Evolutionary conservation across 2,113 vertebrate species (phyloP), one percentile per base, ranked within the genome.

Genomic region (Epinephelus fuscoguttatus): DNA sequence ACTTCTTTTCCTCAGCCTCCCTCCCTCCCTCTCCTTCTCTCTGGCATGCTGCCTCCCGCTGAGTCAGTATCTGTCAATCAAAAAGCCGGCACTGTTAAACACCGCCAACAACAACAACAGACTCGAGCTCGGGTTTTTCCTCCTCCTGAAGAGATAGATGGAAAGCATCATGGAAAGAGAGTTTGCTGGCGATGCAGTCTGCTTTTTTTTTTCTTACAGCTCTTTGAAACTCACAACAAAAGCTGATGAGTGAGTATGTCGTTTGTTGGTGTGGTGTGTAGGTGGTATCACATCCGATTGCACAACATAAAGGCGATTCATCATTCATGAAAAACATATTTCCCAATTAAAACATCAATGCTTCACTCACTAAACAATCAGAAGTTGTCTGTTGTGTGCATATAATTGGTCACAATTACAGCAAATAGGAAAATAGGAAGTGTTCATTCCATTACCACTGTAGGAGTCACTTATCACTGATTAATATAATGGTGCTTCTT

Each of bases 21-120:
- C 63, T 52, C 30, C 3, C 52, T 75, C 9, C 42, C 40, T 23
- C 42, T 70, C 56, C 55, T 70, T 25, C 61, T 89, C 76, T 70
- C 61, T 85, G 90, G 75, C 82, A 75, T 50, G 3, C 18, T 60
- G 61, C 73, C 72, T 89, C 70, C 70, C 6, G 55, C 78, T 79
- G 86, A 91, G 85, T 89, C 85, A 66, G 79, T 78, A 74, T 64
- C 75, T 90, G 86, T 83, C 88, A 90, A 70, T 92, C 89, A 93
- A 89, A 75, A 80, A 33, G 52, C 61, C 1, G 30, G 62, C 61
- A 70, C 60, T 83, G 85, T 87, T 87, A 75, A 85, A 87, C 75
- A 76, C 60, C 15, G 10, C 73, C 82, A 85, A 70, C 82, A 89
- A 71, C 78, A 88, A 81, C 78, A 84, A 70, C 80, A 75, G 84